Evolutionary conservation across 2,113 vertebrate genomes (phyloP), one percentile per base, ranked within the genome.

Genomic region (Protobothrops flavoviridis): DNA sequence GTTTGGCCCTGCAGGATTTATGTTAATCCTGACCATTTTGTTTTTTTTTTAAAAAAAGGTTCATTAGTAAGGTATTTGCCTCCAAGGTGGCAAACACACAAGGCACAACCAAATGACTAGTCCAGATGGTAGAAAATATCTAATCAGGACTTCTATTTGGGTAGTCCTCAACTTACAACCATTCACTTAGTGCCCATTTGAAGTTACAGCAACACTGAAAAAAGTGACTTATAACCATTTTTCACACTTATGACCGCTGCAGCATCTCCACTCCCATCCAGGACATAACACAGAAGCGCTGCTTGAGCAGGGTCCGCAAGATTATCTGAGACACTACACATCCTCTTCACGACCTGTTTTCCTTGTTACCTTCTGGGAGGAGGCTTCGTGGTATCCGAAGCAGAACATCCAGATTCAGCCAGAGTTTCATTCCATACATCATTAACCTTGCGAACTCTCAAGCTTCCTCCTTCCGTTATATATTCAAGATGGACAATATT

Each of bases 1-100:
- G 43, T 90, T 92, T 93, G 5, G 0, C 61, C 91, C 81, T 26
- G 56, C 53, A 57, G 64, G 91, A 74, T 59, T 92, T 88, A 0
- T 90, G 39, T 21, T 74, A 0, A 0, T 93, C 56, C 89, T 43
- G n/a, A 21, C 91, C 39, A 0, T 56, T 53, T 39, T 48, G 48
- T 48, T 48, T 48, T 48, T 48, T 50, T 3, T 17, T 23, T 12
- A 5, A 8, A 20, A 13, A 64, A 26, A 59, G 94, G 94, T 92
- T 90, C 92, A 94, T 88, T 91, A 92, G 87, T 88, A 95, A 95
- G 92, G 88, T 90, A 53, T n/a, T 87, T 90, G 3, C 92, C 93
- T 95, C 95, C 93, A 88, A 95, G 93, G 94, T 96, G 95, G 88
- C 33, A 89, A 81, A 93, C 26, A 64, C 9, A 90, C 85, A 86